Conservation (phyloP, 2,113 vertebrate species). For the Sapajus apella region DNA sequence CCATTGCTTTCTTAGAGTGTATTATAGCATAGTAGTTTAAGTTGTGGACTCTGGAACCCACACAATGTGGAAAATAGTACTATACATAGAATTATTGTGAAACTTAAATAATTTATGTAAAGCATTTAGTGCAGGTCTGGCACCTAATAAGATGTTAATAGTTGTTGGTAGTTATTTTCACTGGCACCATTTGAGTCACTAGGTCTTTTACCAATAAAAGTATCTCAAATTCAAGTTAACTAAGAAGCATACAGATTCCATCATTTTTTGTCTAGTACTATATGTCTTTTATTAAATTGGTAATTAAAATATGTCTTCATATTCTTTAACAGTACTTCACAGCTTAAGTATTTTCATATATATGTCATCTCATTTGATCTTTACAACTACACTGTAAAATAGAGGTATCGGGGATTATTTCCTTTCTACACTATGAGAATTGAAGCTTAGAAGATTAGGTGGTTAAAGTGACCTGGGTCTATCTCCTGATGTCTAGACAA, state of each 20-base stretch:
- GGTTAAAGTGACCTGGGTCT: slow-evolving; percentile 7
- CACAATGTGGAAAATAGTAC: slow-evolving; percentile 4
- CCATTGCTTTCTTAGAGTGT: neutral
- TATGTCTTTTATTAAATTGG: slow-evolving; percentile 10
- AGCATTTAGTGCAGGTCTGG: neutral
- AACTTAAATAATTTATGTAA: neutral
- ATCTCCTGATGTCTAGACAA: neutral
- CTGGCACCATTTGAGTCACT: neutral
- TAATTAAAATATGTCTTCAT: slow-evolving; percentile 12
- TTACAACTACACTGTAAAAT: slow-evolving; percentile 5
- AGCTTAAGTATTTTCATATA: slow-evolving; percentile 13
- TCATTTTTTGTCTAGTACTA: neutral
- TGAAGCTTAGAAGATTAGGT: neutral
- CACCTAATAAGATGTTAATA: neutral
- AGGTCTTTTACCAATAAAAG: neutral
- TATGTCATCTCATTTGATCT: slow-evolving; percentile 17
- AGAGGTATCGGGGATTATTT: neutral
- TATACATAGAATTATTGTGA: neutral
- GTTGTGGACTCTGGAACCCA: neutral
- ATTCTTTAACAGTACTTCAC: neutral
- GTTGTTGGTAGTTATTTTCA: slow-evolving; percentile 10
- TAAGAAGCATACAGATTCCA: slow-evolving; percentile 7
- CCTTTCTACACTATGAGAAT: slow-evolving; percentile 18
- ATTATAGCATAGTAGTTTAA: neutral
- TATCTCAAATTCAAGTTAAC: slow-evolving; percentile 28